Base-by-base conservation (phyloP, 2,797 vertebrate species). In the Enteromius treurensis region DNA sequence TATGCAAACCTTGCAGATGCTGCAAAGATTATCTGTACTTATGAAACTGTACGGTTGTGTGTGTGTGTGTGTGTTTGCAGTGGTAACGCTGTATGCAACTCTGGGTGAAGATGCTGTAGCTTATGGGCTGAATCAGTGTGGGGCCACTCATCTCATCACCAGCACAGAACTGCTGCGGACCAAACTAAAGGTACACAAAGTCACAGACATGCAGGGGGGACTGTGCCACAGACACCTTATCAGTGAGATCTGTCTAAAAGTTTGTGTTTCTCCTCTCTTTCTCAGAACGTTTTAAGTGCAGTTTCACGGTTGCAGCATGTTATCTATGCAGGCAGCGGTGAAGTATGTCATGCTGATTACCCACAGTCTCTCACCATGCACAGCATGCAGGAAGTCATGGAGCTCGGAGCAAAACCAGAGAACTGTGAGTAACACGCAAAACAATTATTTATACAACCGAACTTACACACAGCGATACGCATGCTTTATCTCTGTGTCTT, bases 21-120 rank as follows among this genome's bases (percentile, higher is more conserved):
- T 69, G 67, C 37, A 42, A 42, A 49, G 23, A 49, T 49, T 17
- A 10, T n/a, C 23, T 49, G 6, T 32, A 45, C n/a, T 34, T 60
- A 11, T 70, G 17, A 74, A 14, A 14, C 11, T 81, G 26, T 67
- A 17, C 32, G 42, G 53, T 29, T 71, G 58, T 55, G 45, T 26
- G 83, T 40, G 1, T 77, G 45, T 81, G 51, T 71, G 67, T 62
- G 81, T 9, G 85, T 77, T 78, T 80, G 53, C 88, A 97, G 96
- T 97, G 87, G 95, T 97, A 74, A 97, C 96, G 0, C 86, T 97
- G 47, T 97, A 97, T 26, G 95, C 96, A 37, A 96, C 96, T 21
- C 92, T 97, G 90, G 96, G 96, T 9, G 95, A 94, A 90, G 96
- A 97, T 15, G 96, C 95, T 23, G 94, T 97, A 62, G 93, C 92